Conservation (phyloP, 1,140 invertebrate genomes). For the Lordiphosa stackelbergi region DNA sequence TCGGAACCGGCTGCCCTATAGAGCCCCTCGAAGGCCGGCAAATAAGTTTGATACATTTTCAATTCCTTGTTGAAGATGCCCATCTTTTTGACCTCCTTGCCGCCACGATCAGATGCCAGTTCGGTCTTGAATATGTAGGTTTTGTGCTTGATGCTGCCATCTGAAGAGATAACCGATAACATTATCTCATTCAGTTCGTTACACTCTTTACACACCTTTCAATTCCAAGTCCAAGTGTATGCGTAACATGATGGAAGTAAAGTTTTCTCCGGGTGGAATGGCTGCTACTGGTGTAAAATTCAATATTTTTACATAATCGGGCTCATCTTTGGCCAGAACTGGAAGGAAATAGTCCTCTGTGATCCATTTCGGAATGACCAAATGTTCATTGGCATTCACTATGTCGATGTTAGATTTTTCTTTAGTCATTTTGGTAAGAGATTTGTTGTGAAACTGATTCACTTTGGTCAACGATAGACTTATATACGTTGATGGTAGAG, state of each 20-base stretch:
- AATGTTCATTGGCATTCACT: slow-evolving; percentile 55
- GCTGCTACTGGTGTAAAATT: slow-evolving; percentile 57
- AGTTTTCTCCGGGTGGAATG: slow-evolving; percentile 63
- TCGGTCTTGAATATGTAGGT: slow-evolving; percentile 62
- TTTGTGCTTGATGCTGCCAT: slow-evolving; percentile 46
- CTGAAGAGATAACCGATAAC: slow-evolving; percentile 11
- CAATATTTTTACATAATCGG: slow-evolving; percentile 56
- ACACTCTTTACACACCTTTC: slow-evolving; percentile 28
- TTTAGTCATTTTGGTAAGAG: background rate
- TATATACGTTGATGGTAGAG: background rate
- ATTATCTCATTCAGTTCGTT: background rate
- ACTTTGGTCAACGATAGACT: too few relatives aligned
- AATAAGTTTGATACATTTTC: slow-evolving; percentile 51
- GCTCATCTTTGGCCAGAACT: slow-evolving; percentile 71
- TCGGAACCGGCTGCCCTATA: slow-evolving; percentile 50
- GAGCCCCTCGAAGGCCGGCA: slow-evolving; percentile 53
- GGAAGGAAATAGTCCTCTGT: slow-evolving; percentile 73
- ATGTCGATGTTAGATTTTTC: slow-evolving; percentile 14
- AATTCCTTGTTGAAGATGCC: slow-evolving; percentile 55
- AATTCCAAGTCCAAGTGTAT: slow-evolving; percentile 54
- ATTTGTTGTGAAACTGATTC: slow-evolving; percentile 7
- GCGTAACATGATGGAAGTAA: slow-evolving; percentile 59
- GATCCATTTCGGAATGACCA: slow-evolving; percentile 76
- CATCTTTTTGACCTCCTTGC: slow-evolving; percentile 27
- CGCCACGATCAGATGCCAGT: slow-evolving; percentile 50